Evolutionary conservation across 2,888 invertebrate genomes (phyloP), one percentile per base, ranked within the genome.

Genomic region (Lasioglossum zephyrum): DNA sequence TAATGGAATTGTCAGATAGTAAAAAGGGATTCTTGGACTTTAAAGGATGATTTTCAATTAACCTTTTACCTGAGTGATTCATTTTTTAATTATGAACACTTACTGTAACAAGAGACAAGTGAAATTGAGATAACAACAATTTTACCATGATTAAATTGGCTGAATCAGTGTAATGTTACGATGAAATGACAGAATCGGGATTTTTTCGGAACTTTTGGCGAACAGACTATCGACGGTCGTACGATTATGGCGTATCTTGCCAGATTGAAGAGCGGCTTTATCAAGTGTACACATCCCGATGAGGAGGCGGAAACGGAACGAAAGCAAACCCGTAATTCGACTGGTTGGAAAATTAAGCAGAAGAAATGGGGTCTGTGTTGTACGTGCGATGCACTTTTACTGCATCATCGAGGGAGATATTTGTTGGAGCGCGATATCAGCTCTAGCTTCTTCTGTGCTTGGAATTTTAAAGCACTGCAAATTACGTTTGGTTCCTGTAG

Each of bases 331-430:
- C 79, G 73, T 85, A 88, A 88, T 83, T 69, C 90, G 85, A 39
- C 75, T 79, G 70, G 82, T 82, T 74, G 90, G 85, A 89, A 90
- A 90, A 90, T 85, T 87, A 89, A 90, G 82, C 88, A 88, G 87
- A 88, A 84, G 83, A 89, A 89, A 88, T 90, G 85, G 84, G 81
- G 83, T 79, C 87, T 74, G 63, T 41, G 80, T 82, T 85, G 85
- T 90, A 90, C 90, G 90, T 90, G 90, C 90, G 75, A 87, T 90
- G 90, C 90, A 90, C 86, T 86, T 90, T 90, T 90, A 90, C 88
- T 83, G 81, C 88, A 88, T 90, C 90, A 87, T 88, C 89, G 84
- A 77, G 84, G 44, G 72, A 76, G 78, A 88, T 88, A 85, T 87
- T 89, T 87, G 88, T 80, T 78, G 83, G 84, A 41, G 41, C 66